Conservation (phyloP, 1,140 invertebrate genomes). For the Drosophila malerkotliana region DNA sequence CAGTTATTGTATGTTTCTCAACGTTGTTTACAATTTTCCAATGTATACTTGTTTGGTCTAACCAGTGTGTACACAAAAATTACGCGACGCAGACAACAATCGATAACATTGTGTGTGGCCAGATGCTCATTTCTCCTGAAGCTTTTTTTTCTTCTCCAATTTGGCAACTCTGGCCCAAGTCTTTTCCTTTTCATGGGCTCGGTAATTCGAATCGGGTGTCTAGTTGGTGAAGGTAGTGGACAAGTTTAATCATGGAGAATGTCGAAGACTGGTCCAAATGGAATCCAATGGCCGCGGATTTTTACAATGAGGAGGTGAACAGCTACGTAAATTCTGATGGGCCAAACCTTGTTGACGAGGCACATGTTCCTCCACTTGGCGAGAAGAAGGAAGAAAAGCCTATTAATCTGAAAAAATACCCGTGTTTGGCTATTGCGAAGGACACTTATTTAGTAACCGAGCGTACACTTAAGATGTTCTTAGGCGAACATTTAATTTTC, state of each 20-base stretch:
- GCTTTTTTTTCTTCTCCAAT: not conserved
- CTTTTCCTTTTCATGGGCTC: conserved; percentile 3
- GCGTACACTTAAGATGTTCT: conserved; percentile 31
- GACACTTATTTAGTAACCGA: conserved; percentile 4
- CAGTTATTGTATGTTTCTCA: not conserved
- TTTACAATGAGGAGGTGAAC: conserved; percentile 19
- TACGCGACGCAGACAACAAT: not conserved
- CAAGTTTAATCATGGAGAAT: not conserved
- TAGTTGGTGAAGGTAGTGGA: not conserved
- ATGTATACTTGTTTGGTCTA: not conserved
- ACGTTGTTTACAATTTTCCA: conserved; percentile 20
- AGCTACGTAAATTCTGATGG: conserved; percentile 14
- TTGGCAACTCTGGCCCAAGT: not conserved
- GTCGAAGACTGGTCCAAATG: conserved; percentile 30
- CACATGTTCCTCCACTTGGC: not conserved
- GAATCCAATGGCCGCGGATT: conserved; percentile 56
- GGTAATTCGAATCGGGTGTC: conserved; percentile 10
- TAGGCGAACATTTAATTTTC: conserved; percentile 31
- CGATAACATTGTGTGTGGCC: conserved; percentile 7
- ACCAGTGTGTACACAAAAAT: conserved; percentile 13
- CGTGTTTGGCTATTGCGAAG: conserved; percentile 45
- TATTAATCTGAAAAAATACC: conserved; percentile 19
- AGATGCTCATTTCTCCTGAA: not conserved
- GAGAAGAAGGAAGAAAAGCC: not conserved
- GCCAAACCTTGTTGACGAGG: conserved; percentile 8